phyloP scores from a whole-genome alignment of 2,797 vertebrate species.

The Linurgus olivaceus region DNA sequence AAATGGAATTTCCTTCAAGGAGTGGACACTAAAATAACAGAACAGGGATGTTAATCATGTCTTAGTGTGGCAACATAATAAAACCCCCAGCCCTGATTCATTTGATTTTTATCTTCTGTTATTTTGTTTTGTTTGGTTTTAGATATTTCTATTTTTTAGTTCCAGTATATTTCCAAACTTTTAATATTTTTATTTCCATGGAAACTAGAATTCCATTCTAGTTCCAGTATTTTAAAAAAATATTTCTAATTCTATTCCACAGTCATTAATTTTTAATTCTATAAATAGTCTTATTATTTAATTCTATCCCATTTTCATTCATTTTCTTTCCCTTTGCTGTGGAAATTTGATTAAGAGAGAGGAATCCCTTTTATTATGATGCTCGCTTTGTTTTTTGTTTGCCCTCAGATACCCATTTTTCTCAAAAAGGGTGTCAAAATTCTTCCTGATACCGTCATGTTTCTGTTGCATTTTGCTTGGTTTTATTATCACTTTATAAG shows the following conservation, averaged over 20 bases:
- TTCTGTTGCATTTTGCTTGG: neutral
- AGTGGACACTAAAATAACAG: neutral
- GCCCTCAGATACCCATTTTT: neutral
- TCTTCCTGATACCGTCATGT: neutral
- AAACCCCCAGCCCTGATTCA: neutral
- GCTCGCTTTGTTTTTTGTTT: neutral
- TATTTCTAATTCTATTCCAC: neutral
- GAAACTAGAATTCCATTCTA: neutral
- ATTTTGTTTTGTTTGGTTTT: neutral
- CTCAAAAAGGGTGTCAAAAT: neutral
- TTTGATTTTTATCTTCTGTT: neutral
- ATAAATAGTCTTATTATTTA: neutral
- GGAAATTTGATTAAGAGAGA: neutral
- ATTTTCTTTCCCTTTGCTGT: fast-evolving
- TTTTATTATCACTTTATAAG: neutral
- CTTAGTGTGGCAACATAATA: neutral
- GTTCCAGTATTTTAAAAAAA: neutral
- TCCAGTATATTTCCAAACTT: neutral
- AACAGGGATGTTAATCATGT: neutral
- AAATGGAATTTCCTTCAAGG: neutral
- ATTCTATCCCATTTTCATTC: neutral
- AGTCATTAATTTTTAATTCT: neutral
- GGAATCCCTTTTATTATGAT: neutral
- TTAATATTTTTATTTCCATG: neutral
- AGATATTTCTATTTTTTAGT: neutral